phyloP scores from a whole-genome alignment of 2,113 vertebrate species.

The Ahaetulla prasina region DNA sequence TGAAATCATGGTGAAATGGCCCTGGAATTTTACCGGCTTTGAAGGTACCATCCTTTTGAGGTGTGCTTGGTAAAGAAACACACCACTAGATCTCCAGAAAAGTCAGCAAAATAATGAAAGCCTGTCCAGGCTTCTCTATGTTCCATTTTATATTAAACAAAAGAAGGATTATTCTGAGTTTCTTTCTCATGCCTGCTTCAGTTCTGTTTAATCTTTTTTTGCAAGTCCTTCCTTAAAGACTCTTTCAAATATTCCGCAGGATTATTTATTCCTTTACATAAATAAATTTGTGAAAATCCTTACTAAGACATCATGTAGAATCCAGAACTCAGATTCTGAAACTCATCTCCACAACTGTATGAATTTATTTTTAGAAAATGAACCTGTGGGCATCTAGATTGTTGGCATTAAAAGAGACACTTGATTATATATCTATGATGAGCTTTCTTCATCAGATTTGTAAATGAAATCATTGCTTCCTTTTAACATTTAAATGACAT shows the following conservation, averaged over 20 bases:
- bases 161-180: neutral
- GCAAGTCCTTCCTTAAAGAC: neutral
- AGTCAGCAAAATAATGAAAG: neutral
- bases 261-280: conserved; percentile 4
- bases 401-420: neutral
- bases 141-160: neutral
- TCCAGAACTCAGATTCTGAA: neutral
- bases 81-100: neutral
- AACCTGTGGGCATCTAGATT: neutral
- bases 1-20: neutral
- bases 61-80: neutral
- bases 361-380: neutral
- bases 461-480: neutral
- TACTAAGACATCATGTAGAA: neutral
- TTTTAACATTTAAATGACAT: neutral
- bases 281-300: neutral
- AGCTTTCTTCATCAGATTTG: neutral
- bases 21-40: neutral
- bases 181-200: neutral
- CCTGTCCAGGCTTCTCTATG: neutral
- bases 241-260: neutral
- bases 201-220: neutral
- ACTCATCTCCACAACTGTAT: neutral
- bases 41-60: neutral
- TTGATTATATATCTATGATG: neutral